A percentile compares a stretch with the other conserved stretches of the same genome.
These are phyloP conservation scores for Dolomedes plantarius DNA, from an alignment of 2,888 invertebrate genomes.

Conservation along the genomic window DNA sequence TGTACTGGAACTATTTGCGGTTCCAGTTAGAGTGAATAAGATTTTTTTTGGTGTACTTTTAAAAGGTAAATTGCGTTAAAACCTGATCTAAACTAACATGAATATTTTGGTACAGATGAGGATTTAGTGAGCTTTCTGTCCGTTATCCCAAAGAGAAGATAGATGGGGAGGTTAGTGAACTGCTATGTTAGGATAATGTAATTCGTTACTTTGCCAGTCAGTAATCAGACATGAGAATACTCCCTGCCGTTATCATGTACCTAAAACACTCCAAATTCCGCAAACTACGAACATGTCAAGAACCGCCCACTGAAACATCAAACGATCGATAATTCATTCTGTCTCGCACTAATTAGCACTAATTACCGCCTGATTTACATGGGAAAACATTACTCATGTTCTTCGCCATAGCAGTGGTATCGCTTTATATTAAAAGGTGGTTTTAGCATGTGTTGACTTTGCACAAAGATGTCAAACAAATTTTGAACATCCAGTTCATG, in stretches of 20 bases:
- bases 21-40: too few relatives aligned
- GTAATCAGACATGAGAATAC: neutral
- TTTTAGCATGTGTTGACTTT: neutral
- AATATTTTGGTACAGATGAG: too few relatives aligned
- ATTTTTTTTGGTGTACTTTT: too few relatives aligned
- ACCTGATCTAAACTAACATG: too few relatives aligned
- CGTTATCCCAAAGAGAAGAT: too few relatives aligned
- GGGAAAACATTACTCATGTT: constrained; percentile 6
- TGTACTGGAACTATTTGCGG: too few relatives aligned
- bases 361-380: constrained; percentile 6
- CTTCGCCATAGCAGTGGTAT: neutral
- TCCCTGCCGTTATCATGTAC: neutral
- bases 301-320: neutral
- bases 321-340: constrained; percentile 9
- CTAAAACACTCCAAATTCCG: neutral
- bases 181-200: too few relatives aligned
- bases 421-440: neutral
- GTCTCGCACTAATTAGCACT: constrained; percentile 4
- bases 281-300: neutral
- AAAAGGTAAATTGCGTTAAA: too few relatives aligned
- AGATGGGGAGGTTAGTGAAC: too few relatives aligned
- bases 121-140: too few relatives aligned
- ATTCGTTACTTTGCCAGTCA: too few relatives aligned
- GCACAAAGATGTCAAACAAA: neutral
- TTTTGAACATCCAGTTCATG: neutral